phyloP scores from a whole-genome alignment of 2,797 vertebrate species.

The Botia almorhae region DNA sequence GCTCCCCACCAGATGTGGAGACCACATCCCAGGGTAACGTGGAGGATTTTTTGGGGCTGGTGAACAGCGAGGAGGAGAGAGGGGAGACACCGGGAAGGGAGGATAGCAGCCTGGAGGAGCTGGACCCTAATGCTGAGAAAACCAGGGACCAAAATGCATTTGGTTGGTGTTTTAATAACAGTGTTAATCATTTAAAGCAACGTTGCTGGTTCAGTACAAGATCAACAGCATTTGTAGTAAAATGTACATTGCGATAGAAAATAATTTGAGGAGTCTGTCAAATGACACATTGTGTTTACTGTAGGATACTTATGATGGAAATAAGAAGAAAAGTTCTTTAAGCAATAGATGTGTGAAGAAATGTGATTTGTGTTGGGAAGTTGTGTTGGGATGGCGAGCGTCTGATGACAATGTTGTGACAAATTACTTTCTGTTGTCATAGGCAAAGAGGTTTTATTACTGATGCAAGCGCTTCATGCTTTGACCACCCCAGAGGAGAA shows the following conservation, averaged over 20 bases:
- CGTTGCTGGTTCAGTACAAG: neutral
- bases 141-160: conserved; percentile 74
- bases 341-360: neutral
- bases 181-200: neutral
- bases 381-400: no score
- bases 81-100: conserved; percentile 89
- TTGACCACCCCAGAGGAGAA: conserved; percentile 96
- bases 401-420: neutral
- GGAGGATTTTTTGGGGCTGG: conserved; percentile 66
- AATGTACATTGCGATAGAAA: neutral
- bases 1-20: conserved; percentile 71
- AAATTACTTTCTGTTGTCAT: conserved; percentile 51
- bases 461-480: conserved; percentile 97
- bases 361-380: neutral
- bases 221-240: neutral
- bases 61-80: conserved; percentile 75
- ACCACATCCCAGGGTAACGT: conserved; percentile 74
- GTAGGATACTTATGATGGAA: neutral
- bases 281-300: neutral
- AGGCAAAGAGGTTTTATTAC: conserved; percentile 95
- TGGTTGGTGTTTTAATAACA: conserved; percentile 61
- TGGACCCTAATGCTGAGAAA: conserved; percentile 80
- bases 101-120: conserved; percentile 85
- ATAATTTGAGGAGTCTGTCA: neutral
- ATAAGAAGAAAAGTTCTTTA: neutral